These are phyloP conservation scores for Halcyon senegalensis DNA, from an alignment of 2,113 vertebrate genomes.

Conservation along the genomic window DNA sequence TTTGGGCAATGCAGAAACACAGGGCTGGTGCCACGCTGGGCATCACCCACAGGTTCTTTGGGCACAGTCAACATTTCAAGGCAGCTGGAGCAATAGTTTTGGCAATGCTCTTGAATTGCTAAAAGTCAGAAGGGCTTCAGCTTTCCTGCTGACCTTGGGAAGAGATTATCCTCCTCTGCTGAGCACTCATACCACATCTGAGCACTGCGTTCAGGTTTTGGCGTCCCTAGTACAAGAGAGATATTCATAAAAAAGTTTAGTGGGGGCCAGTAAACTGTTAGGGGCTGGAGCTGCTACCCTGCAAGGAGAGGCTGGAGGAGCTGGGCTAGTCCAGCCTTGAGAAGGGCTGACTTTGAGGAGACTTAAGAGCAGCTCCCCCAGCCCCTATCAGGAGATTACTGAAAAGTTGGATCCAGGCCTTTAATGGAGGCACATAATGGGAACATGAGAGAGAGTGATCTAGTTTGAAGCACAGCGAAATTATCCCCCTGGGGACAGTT, in stretches of 20 bases:
- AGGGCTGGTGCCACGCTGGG: not conserved
- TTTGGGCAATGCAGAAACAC: not conserved
- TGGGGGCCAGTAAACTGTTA: not conserved
- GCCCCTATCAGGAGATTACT: fast-evolving
- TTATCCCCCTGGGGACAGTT: not conserved
- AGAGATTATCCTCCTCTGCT: not conserved
- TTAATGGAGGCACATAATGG: not conserved
- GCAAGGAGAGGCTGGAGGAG: not conserved
- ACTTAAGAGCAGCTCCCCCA: not conserved
- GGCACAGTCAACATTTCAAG: not conserved
- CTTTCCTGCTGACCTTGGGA: not conserved
- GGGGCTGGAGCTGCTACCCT: not conserved
- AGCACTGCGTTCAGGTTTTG: fast-evolving
- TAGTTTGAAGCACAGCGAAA: not conserved
- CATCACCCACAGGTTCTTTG: not conserved
- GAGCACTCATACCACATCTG: not conserved
- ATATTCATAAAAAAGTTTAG: not conserved
- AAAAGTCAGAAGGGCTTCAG: not conserved
- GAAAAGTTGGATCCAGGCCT: not conserved
- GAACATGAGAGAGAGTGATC: too few relatives aligned
- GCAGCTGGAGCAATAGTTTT: not conserved
- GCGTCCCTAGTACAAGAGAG: fast-evolving
- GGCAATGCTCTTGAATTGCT: not conserved
- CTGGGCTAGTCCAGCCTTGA: not conserved
- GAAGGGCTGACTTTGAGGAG: not conserved